Evolutionary conservation across 2,113 vertebrate genomes (phyloP).

Genomic region (Talpa occidentalis): DNA sequence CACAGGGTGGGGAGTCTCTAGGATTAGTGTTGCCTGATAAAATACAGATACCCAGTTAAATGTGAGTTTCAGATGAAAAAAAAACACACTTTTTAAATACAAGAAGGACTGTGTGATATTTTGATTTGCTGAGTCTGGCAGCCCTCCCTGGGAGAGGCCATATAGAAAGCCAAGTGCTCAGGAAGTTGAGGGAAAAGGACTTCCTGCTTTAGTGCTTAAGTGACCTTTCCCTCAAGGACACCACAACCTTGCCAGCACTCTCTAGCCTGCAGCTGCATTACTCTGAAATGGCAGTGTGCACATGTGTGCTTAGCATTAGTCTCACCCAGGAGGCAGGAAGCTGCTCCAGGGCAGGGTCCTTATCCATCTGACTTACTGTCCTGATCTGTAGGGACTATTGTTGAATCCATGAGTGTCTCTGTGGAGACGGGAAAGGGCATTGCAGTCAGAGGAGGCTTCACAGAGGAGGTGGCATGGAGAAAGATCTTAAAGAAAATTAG

Average conservation of each 20-base stretch:
- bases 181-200: not conserved
- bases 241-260: rapidly evolving
- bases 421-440: not conserved
- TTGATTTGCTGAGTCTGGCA: not conserved
- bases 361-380: not conserved
- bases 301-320: too few species aligned
- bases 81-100: not conserved
- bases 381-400: not conserved
- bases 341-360: not conserved
- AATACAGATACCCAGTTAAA: not conserved
- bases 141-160: not conserved
- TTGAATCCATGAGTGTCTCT: not conserved
- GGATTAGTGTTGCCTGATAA: not conserved
- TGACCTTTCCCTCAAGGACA: not conserved
- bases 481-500: not conserved
- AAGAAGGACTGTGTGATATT: not conserved
- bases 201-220: not conserved
- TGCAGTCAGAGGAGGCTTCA: not conserved
- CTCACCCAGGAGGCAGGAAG: not conserved
- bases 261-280: not conserved
- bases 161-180: not conserved
- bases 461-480: not conserved
- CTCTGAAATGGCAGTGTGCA: not conserved
- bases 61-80: not conserved
- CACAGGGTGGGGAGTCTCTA: not conserved